phyloP scores from a whole-genome alignment of 2,888 invertebrate genomes.

The Kryphioiulus occultus region DNA sequence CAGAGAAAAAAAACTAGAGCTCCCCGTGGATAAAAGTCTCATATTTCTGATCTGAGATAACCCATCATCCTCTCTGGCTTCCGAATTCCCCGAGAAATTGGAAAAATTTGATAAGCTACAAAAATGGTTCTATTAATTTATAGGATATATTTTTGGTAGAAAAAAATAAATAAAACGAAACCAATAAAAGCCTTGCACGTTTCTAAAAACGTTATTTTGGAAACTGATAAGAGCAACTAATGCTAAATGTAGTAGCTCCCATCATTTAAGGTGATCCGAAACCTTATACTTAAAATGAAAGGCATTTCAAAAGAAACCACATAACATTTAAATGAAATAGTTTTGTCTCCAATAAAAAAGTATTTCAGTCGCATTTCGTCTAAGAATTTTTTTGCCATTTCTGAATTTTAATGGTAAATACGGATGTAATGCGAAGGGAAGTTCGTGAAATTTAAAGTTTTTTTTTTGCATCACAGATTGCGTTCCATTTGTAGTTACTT shows the following conservation, averaged over 20 bases:
- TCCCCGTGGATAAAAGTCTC: not conserved
- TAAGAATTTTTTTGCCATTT: too few relatives aligned
- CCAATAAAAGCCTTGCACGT: constrained; percentile 6
- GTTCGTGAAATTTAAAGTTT: too few relatives aligned
- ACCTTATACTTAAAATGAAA: not conserved
- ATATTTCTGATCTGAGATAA: constrained; percentile 19
- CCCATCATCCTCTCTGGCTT: not conserved
- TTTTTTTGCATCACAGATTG: too few relatives aligned
- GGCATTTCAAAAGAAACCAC: not conserved
- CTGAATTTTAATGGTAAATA: too few relatives aligned
- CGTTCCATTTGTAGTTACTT: too few relatives aligned
- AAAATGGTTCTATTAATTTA: constrained; percentile 14
- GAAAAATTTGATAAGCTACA: constrained; percentile 3
- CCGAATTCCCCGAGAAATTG: not conserved
- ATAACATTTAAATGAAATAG: too few relatives aligned
- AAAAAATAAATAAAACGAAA: not conserved
- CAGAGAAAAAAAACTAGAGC: not conserved
- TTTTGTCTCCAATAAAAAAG: too few relatives aligned
- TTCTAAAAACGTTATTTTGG: not conserved
- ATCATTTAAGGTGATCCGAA: not conserved
- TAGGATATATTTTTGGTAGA: not conserved
- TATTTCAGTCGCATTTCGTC: too few relatives aligned
- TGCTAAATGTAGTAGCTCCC: constrained; percentile 3
- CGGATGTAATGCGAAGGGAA: too few relatives aligned
- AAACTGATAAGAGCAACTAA: not conserved